Conservation (phyloP, 1,140 invertebrate species). For the Sycobia sp. region DNA sequence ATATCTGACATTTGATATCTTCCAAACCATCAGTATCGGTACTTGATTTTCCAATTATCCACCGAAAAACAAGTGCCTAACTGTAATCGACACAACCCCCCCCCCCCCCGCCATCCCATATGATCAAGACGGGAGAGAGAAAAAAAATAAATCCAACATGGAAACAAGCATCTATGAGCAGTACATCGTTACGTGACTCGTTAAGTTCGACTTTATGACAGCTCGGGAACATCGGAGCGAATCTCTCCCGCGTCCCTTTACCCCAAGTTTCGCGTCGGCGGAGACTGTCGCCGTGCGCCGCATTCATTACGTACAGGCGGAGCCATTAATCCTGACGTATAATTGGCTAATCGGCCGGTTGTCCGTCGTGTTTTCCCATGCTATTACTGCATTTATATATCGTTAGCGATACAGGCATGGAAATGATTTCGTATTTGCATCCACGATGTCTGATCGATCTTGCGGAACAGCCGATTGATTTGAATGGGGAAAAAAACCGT, state of each 20-base stretch:
- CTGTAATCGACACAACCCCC: too few relatives aligned
- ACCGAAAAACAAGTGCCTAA: too few relatives aligned
- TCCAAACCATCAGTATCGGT: too few relatives aligned
- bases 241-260: background rate
- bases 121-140: too few relatives aligned
- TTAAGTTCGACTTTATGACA: slow-evolving; percentile 15
- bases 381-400: slow-evolving; percentile 23
- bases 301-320: slow-evolving; percentile 12
- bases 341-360: slow-evolving; percentile 18
- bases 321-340: slow-evolving; percentile 18
- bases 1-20: too few relatives aligned
- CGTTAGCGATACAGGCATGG: slow-evolving; percentile 5
- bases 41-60: too few relatives aligned
- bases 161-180: background rate
- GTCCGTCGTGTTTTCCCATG: slow-evolving; percentile 2
- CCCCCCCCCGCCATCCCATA: too few relatives aligned
- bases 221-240: slow-evolving; percentile 6
- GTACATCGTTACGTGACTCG: slow-evolving; percentile 7
- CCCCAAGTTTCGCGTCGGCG: background rate
- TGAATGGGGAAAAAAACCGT: too few relatives aligned
- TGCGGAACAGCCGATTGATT: too few relatives aligned
- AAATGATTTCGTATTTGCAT: slow-evolving; percentile 7
- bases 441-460: background rate
- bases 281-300: background rate
- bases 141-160: too few relatives aligned